Percentiles rank a stretch among this genome's conserved stretches.
These are phyloP conservation scores for Caenorhabditis angaria DNA, from an alignment of 2,888 invertebrate species.

Conservation along the genomic window DNA sequence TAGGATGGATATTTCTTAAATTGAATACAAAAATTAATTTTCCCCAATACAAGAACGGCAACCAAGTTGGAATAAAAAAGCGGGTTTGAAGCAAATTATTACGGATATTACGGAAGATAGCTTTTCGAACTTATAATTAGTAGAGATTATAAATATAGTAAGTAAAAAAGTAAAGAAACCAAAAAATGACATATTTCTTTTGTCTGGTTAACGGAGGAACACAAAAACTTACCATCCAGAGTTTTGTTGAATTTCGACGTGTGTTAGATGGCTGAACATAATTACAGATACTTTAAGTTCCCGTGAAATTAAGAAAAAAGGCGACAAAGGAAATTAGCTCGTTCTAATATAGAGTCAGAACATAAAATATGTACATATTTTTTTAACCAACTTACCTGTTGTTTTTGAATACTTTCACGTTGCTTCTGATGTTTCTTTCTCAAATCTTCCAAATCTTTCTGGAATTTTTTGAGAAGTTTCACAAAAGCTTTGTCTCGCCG, in stretches of 20 bases:
- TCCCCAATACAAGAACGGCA: too few relatives aligned
- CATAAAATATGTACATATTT: neutral
- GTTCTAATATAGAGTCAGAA: neutral
- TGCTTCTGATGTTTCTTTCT: constrained; percentile 92
- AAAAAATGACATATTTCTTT: neutral
- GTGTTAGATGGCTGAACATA: constrained; percentile 32
- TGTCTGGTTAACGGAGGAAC: neutral
- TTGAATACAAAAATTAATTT: neutral
- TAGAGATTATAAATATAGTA: neutral
- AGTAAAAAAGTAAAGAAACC: neutral
- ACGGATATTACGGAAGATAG: neutral
- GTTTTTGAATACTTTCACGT: constrained; percentile 84
- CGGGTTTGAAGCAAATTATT: neutral
- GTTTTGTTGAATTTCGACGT: constrained; percentile 48
- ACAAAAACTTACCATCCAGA: constrained; percentile 54
- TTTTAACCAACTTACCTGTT: constrained; percentile 65
- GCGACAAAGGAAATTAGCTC: constrained; percentile 35
- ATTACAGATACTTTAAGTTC: neutral
- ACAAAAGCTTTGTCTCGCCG: constrained; percentile 85
- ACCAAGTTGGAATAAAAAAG: too few relatives aligned
- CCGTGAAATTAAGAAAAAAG: constrained; percentile 19
- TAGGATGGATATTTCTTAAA: neutral
- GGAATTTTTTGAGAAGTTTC: constrained; percentile 92
- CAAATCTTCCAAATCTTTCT: constrained; percentile 90
- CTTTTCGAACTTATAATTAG: neutral